These are phyloP conservation scores for Argyrosomus regius DNA, from an alignment of 2,797 vertebrate species.

Conservation along the genomic window DNA sequence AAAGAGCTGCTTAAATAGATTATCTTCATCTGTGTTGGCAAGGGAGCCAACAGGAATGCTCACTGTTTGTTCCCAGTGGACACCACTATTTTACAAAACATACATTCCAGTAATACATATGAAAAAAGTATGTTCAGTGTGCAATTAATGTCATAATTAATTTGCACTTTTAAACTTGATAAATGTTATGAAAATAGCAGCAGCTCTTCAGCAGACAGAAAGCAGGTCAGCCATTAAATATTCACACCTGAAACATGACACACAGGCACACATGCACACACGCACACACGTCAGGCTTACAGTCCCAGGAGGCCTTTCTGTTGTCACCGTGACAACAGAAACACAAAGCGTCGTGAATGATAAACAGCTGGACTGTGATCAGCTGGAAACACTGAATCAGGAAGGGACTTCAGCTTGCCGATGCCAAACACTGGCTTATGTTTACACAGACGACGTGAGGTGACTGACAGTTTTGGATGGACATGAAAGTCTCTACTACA, in stretches of 20 bases:
- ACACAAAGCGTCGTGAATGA: neutral
- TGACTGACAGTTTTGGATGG: no score
- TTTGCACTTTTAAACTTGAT: no score
- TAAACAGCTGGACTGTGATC: slow-evolving; percentile 1
- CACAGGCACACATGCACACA: neutral
- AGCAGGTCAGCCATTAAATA: slow-evolving; percentile 16
- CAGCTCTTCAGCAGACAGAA: neutral
- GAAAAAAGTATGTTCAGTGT: no score
- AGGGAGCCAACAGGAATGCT: no score
- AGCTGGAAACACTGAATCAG: neutral
- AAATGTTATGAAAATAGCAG: neutral
- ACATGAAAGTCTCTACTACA: neutral
- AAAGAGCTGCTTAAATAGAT: no score
- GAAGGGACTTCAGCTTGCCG: neutral
- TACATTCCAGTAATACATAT: no score
- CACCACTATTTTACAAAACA: no score
- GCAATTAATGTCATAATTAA: no score
- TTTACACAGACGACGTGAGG: neutral
- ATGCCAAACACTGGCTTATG: neutral
- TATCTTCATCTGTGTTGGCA: no score
- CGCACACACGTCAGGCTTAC: neutral
- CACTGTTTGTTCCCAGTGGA: no score
- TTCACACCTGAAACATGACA: slow-evolving; percentile 9
- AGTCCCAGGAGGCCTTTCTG: neutral
- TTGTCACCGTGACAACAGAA: neutral